Percentiles rank a stretch among this genome's conserved stretches.
Evolutionary conservation across 64 coral and sea anemone species (phyloP).

Genomic region (Catalaphyllia jardinei): DNA sequence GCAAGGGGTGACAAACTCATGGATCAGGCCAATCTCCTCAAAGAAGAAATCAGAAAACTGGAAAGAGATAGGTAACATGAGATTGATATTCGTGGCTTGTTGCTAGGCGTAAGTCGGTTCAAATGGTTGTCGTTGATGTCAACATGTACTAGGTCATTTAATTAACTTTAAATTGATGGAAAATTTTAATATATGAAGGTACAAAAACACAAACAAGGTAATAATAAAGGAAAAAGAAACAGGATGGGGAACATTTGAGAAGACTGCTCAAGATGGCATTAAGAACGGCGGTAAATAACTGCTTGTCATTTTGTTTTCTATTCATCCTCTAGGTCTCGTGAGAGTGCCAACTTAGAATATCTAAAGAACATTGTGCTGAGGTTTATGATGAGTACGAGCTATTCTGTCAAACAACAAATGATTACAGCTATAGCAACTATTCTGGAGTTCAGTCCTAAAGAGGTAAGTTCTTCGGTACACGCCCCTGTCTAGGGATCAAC

Average conservation of each 20-base stretch:
- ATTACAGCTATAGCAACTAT: conserved; percentile 87
- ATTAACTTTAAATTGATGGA: too few species aligned
- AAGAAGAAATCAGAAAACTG: conserved; percentile 94
- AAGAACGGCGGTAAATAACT: neutral
- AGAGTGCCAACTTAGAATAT: conserved; percentile 98
- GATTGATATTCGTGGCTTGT: neutral
- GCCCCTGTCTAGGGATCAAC: neutral
- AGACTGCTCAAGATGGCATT: neutral
- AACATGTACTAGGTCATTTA: too few species aligned
- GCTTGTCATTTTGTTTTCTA: neutral
- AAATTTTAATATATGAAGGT: too few species aligned
- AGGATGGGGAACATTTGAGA: too few species aligned
- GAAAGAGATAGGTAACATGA: conserved; percentile 81
- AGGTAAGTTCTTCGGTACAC: conserved; percentile 29
- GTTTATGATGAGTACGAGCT: conserved; percentile 87
- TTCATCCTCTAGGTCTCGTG: conserved; percentile 67
- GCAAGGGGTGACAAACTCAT: conserved; percentile 65
- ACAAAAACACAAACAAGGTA: too few species aligned
- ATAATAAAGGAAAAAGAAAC: too few species aligned
- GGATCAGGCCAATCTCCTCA: conserved; percentile 78
- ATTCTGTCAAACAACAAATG: conserved; percentile 97
- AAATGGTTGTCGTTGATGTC: too few species aligned
- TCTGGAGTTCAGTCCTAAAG: conserved; percentile 93
- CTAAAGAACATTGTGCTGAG: conserved; percentile 93
- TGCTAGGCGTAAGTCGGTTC: too few species aligned